Evolutionary conservation across 2,797 vertebrate genomes (phyloP).

Genomic region (Melanotaenia trifasciata): DNA sequence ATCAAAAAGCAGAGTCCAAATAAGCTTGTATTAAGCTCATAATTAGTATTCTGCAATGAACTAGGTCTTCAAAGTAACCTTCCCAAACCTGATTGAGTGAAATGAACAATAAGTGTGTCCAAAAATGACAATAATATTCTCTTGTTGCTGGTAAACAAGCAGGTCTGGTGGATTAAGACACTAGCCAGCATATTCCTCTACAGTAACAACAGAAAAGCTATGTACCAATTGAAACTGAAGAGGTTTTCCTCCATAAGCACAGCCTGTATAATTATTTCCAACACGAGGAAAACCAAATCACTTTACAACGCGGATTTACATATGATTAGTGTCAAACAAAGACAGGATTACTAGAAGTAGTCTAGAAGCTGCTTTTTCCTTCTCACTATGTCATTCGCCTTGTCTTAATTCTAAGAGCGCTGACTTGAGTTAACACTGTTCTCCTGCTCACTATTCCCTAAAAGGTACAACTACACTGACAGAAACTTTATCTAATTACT

Average conservation of each 20-base stretch:
- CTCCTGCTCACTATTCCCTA: slow-evolving; percentile 38
- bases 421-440: slow-evolving; percentile 69
- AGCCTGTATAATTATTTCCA: slow-evolving; percentile 84
- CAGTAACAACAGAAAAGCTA: slow-evolving; percentile 72
- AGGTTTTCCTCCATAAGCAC: slow-evolving; percentile 73
- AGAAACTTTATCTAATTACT: slow-evolving; percentile 28
- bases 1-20: slow-evolving; percentile 58
- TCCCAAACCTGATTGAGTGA: slow-evolving; percentile 74
- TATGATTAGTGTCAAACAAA: slow-evolving; percentile 83
- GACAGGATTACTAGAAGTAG: slow-evolving; percentile 77
- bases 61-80: slow-evolving; percentile 73
- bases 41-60: slow-evolving; percentile 77
- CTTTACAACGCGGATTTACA: slow-evolving; percentile 84
- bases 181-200: slow-evolving; percentile 59
- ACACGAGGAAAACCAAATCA: slow-evolving; percentile 82
- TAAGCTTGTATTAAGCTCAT: slow-evolving; percentile 66
- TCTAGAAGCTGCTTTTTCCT: slow-evolving; percentile 67
- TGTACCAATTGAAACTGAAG: slow-evolving; percentile 77
- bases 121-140: slow-evolving; percentile 75
- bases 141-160: slow-evolving; percentile 77
- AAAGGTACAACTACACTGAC: slow-evolving; percentile 40
- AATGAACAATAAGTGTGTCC: slow-evolving; percentile 76
- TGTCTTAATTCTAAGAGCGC: slow-evolving; percentile 75
- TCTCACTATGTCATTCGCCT: slow-evolving; percentile 57
- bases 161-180: slow-evolving; percentile 77